phyloP scores from a whole-genome alignment of 2,888 invertebrate species.

The Myopa testacea region DNA sequence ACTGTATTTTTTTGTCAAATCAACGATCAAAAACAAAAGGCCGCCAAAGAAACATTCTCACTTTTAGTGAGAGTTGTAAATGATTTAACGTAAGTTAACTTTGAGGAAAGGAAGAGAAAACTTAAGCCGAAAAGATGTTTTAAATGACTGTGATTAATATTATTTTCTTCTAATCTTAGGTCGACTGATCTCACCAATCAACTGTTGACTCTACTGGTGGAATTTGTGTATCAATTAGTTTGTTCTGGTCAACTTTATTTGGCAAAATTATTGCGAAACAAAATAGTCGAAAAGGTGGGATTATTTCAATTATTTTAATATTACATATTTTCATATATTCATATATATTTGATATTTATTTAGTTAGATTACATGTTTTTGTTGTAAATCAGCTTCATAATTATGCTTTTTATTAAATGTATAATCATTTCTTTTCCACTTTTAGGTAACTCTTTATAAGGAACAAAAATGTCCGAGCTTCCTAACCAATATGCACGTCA shows the following conservation, averaged over 20 bases:
- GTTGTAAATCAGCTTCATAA: too few relatives aligned
- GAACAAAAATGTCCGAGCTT: conserved; percentile 65
- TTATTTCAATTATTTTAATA: neutral
- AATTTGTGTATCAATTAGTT: conserved; percentile 93
- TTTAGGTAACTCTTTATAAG: conserved; percentile 62
- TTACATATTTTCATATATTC: neutral
- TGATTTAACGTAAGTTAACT: conserved; percentile 87
- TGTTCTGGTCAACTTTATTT: conserved; percentile 91
- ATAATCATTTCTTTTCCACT: neutral
- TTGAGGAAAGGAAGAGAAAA: neutral
- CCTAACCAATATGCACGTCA: conserved; percentile 49
- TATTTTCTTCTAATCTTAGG: conserved; percentile 68
- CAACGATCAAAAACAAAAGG: conserved; percentile 78
- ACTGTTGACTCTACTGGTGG: conserved; percentile 85
- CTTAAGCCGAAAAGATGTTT: neutral
- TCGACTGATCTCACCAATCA: conserved; percentile 86
- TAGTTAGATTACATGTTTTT: neutral
- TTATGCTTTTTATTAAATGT: neutral
- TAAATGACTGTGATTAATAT: too few relatives aligned
- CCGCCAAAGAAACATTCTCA: conserved; percentile 89
- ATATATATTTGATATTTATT: neutral
- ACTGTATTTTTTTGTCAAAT: conserved; percentile 77
- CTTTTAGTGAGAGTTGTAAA: conserved; percentile 94
- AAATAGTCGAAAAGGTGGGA: conserved; percentile 86
- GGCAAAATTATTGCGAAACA: conserved; percentile 89